Evolutionary conservation across 2,113 vertebrate species (phyloP).

Genomic region (Microtus ochrogaster): DNA sequence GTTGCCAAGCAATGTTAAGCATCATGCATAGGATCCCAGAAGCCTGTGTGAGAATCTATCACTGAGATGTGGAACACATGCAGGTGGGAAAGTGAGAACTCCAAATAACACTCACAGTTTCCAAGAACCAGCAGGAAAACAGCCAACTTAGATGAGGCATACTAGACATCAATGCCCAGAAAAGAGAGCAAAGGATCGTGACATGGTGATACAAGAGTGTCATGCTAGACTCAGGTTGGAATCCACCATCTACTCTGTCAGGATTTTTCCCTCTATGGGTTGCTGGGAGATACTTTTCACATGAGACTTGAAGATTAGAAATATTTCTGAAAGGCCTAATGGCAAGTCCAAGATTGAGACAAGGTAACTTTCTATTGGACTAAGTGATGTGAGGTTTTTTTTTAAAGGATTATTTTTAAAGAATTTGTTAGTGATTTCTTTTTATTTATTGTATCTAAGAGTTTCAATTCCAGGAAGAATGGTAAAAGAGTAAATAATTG

Average conservation of each 20-base stretch:
- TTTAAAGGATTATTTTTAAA: background rate
- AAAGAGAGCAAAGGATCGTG: background rate
- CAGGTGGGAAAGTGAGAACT: background rate
- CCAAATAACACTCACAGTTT: background rate
- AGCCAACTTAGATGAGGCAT: background rate
- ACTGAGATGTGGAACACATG: background rate
- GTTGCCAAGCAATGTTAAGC: background rate
- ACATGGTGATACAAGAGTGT: background rate
- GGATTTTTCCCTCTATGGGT: rapidly evolving
- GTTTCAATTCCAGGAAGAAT: background rate
- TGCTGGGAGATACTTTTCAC: background rate
- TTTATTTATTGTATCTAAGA: background rate
- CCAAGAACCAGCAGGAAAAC: background rate
- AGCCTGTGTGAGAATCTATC: background rate
- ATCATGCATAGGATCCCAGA: background rate
- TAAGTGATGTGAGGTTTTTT: background rate
- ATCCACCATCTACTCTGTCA: background rate
- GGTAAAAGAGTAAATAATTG: background rate
- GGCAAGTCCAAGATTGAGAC: background rate
- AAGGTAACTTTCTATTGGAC: background rate
- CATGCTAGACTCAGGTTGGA: background rate
- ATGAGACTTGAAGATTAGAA: rapidly evolving
- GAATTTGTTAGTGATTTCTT: background rate
- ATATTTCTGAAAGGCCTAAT: background rate
- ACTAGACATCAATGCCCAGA: background rate